phyloP scores from a whole-genome alignment of 2,888 invertebrate species.

The Drosophila meridionalis region DNA sequence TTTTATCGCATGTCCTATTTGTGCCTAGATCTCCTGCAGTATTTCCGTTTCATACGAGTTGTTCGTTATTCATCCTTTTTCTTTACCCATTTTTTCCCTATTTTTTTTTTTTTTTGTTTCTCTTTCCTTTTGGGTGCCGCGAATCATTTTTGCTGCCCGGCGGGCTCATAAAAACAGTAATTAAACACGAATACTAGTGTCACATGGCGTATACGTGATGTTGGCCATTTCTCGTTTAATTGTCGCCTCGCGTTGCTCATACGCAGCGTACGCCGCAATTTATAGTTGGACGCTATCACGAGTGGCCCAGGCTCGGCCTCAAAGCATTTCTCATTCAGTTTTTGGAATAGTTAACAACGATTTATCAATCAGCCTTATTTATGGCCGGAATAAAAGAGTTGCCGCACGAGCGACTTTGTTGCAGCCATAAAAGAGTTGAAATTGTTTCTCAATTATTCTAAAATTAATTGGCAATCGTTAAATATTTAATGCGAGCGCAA shows the following conservation, averaged over 20 bases:
- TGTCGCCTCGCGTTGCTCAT: slow-evolving; percentile 54
- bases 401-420: neutral
- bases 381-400: slow-evolving; percentile 7
- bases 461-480: slow-evolving; percentile 1
- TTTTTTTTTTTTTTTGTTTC: slow-evolving; percentile 6
- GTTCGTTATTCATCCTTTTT: slow-evolving; percentile 47
- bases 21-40: slow-evolving; percentile 21
- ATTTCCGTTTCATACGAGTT: slow-evolving; percentile 30
- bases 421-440: neutral
- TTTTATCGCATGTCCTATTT: slow-evolving; percentile 71
- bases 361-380: slow-evolving; percentile 25
- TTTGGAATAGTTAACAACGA: slow-evolving; percentile 9
- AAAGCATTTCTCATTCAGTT: slow-evolving; percentile 36
- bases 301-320: neutral
- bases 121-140: slow-evolving; percentile 50
- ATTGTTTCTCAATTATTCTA: neutral
- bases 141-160: slow-evolving; percentile 59
- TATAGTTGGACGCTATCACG: slow-evolving; percentile 16
- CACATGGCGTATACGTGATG: slow-evolving; percentile 79
- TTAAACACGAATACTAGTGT: slow-evolving; percentile 77
- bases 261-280: slow-evolving; percentile 40
- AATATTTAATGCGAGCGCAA: neutral
- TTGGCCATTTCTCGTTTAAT: slow-evolving; percentile 56
- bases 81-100: neutral
- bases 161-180: slow-evolving; percentile 69